Percentiles rank a stretch among this genome's conserved stretches.
Conservation (phyloP, 2,888 invertebrate species). For the Vanessa cardui region DNA sequence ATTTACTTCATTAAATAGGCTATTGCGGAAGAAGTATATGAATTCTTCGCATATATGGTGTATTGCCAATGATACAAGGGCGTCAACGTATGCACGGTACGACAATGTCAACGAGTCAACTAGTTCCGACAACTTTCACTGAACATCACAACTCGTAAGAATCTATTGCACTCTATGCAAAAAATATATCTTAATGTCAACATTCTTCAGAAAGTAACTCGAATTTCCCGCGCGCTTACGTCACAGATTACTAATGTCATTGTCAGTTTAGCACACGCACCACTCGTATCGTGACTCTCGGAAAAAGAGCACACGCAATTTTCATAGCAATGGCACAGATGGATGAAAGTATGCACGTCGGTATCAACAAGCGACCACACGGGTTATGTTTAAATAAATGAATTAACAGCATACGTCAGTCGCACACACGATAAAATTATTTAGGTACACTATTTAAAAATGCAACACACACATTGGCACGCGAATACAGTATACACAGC, state of each 20-base stretch:
- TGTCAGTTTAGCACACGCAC: constrained; percentile 51
- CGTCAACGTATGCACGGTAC: constrained; percentile 50
- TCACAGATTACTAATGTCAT: constrained; percentile 56
- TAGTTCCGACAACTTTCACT: constrained; percentile 68
- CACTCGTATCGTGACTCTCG: constrained; percentile 42
- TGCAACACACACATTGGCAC: constrained; percentile 60
- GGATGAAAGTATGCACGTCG: constrained; percentile 17
- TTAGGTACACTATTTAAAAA: constrained; percentile 48
- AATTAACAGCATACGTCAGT: constrained; percentile 40
- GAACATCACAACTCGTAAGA: constrained; percentile 37
- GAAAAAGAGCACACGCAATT: constrained; percentile 49
- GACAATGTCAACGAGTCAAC: constrained; percentile 65
- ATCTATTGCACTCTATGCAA: constrained; percentile 34
- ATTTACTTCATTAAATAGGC: constrained; percentile 33
- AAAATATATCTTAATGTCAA: constrained; percentile 29
- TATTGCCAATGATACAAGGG: constrained; percentile 70
- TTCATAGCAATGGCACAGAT: constrained; percentile 36
- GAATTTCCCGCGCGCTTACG: constrained; percentile 67
- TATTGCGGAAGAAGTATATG: constrained; percentile 55
- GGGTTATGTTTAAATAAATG: constrained; percentile 48
- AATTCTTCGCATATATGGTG: constrained; percentile 62
- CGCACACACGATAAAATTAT: constrained; percentile 37
- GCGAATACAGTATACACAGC: constrained; percentile 48
- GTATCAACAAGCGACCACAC: constrained; percentile 38
- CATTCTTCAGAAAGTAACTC: constrained; percentile 44